Percentiles rank a stretch among this genome's conserved stretches.
Evolutionary conservation across 2,888 invertebrate species (phyloP).

Genomic region (Galerucella calmariensis): DNA sequence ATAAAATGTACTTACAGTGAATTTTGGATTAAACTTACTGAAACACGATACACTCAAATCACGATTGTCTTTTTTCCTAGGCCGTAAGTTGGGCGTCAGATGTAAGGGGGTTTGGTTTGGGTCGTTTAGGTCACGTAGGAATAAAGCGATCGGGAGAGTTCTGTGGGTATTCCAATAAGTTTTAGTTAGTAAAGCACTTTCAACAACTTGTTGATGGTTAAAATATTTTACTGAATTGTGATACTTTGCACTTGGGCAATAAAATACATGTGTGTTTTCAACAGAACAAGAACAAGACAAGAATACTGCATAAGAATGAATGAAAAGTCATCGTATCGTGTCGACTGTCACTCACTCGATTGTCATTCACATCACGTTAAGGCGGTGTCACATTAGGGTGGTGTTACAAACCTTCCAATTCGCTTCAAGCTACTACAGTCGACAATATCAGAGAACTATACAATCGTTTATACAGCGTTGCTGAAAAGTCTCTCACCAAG

Average conservation of each 20-base stretch:
- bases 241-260: too few species aligned
- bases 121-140: too few species aligned
- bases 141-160: too few species aligned
- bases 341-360: too few species aligned
- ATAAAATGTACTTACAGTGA: constrained; percentile 8
- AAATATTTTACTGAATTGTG: neutral
- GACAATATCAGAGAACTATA: too few species aligned
- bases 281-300: neutral
- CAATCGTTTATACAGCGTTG: too few species aligned
- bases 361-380: neutral
- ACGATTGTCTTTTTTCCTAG: neutral
- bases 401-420: neutral
- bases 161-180: too few species aligned
- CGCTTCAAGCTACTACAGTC: too few species aligned
- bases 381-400: neutral
- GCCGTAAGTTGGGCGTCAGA: constrained; percentile 11
- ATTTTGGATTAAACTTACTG: constrained; percentile 1
- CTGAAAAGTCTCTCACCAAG: too few species aligned
- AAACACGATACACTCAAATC: constrained; percentile 2
- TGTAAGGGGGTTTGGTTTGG: neutral
- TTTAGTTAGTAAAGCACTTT: neutral
- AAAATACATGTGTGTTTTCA: neutral
- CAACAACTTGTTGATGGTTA: neutral
- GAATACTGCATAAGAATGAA: neutral
- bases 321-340: neutral